These are phyloP conservation scores for Amphiprion percula DNA, from an alignment of 2,113 vertebrate species.

Conservation along the genomic window DNA sequence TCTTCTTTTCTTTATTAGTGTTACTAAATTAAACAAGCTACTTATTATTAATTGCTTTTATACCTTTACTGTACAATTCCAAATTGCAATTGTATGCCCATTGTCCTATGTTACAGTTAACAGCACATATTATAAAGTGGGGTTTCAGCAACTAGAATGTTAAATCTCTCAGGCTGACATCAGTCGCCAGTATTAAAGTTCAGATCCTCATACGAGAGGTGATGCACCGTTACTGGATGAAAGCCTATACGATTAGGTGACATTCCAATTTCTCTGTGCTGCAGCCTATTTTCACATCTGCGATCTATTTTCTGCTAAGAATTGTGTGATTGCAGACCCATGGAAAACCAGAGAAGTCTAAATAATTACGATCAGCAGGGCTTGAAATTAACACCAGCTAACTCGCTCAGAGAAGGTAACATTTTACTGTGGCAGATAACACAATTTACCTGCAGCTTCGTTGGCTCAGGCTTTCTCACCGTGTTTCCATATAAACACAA, in stretches of 20 bases:
- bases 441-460: constrained; percentile 42
- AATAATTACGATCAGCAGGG: constrained; percentile 66
- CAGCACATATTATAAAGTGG: too few species aligned
- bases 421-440: constrained; percentile 43
- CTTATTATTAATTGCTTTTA: neutral
- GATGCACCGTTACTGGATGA: neutral
- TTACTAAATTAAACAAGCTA: neutral
- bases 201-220: neutral
- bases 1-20: neutral
- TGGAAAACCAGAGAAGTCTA: constrained; percentile 51
- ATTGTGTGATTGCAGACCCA: constrained; percentile 39
- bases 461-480: neutral
- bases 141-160: too few species aligned
- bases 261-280: constrained; percentile 33
- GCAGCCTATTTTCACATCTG: constrained; percentile 34
- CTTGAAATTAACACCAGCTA: constrained; percentile 69
- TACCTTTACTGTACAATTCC: neutral
- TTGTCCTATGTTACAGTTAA: too few species aligned
- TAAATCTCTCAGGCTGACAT: too few species aligned
- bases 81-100: neutral
- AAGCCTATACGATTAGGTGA: constrained; percentile 14
- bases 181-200: too few species aligned
- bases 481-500: constrained; percentile 30
- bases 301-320: constrained; percentile 40
- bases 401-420: constrained; percentile 23